phyloP scores from a whole-genome alignment of 2,113 vertebrate genomes.

The Phoenicopterus ruber region DNA sequence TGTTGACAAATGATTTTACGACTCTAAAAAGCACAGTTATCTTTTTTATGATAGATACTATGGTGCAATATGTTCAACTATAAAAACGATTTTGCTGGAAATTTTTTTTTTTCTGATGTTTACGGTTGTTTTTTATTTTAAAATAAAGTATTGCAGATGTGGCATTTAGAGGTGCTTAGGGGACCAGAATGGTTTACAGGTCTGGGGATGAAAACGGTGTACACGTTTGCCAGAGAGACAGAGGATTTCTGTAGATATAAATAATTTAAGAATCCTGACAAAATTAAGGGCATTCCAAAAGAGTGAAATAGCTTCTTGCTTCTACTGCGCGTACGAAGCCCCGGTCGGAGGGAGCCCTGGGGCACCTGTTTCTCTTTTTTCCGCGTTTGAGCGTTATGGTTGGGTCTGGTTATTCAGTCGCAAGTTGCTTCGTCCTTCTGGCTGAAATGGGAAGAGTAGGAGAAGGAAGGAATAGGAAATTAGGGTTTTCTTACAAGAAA shows the following conservation, averaged over 20 bases:
- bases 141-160: background rate
- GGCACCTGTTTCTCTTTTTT: too few relatives aligned
- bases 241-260: background rate
- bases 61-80: background rate
- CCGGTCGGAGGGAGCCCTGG: too few relatives aligned
- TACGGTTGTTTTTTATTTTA: background rate
- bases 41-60: background rate
- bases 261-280: background rate
- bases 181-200: background rate
- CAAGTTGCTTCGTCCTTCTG: background rate
- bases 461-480: background rate
- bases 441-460: background rate
- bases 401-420: background rate
- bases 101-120: background rate
- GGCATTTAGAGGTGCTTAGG: background rate
- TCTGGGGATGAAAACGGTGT: background rate
- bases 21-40: background rate
- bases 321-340: accelerated
- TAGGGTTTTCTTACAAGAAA: background rate
- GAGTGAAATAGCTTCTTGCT: background rate
- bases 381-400: accelerated
- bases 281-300: background rate
- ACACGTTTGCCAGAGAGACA: background rate
- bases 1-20: background rate
- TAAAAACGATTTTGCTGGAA: background rate